phyloP scores from a whole-genome alignment of 2,797 vertebrate species.

The Sebastes vulpes region DNA sequence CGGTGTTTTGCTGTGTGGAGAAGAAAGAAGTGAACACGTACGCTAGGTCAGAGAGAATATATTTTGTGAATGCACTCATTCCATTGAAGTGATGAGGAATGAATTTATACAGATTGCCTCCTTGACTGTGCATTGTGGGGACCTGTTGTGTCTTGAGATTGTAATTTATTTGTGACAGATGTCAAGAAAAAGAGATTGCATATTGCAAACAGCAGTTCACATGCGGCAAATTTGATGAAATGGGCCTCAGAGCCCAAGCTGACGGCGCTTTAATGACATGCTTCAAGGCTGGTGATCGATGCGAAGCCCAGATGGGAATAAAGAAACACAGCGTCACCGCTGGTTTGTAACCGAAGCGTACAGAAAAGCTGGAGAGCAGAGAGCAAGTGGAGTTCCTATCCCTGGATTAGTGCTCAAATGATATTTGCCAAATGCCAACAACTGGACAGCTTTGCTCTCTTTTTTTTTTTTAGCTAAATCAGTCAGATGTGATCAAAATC shows the following conservation, averaged over 20 bases:
- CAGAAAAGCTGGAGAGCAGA: background rate
- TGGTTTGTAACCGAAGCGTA: background rate
- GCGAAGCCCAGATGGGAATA: background rate
- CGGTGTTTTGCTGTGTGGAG: background rate
- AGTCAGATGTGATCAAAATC: background rate
- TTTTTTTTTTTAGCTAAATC: background rate
- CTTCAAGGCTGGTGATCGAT: slow-evolving; percentile 3
- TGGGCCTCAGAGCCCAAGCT: background rate
- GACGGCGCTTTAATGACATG: background rate
- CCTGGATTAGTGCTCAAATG: background rate
- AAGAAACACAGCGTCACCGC: background rate
- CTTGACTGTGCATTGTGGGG: background rate
- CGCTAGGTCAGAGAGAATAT: background rate
- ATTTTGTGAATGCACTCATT: background rate
- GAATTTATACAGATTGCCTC: background rate
- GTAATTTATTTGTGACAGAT: slow-evolving; percentile 16
- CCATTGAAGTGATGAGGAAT: background rate
- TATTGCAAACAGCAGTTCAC: slow-evolving; percentile 1
- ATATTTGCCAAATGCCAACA: background rate
- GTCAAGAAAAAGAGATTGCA: background rate
- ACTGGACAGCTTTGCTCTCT: background rate
- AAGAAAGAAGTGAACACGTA: background rate
- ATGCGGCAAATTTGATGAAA: slow-evolving; percentile 9
- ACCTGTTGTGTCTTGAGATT: slow-evolving; percentile 5
- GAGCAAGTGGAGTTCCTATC: background rate